Evolutionary conservation across 2,113 vertebrate genomes (phyloP).

Genomic region (Psammodynastes pulverulentus): DNA sequence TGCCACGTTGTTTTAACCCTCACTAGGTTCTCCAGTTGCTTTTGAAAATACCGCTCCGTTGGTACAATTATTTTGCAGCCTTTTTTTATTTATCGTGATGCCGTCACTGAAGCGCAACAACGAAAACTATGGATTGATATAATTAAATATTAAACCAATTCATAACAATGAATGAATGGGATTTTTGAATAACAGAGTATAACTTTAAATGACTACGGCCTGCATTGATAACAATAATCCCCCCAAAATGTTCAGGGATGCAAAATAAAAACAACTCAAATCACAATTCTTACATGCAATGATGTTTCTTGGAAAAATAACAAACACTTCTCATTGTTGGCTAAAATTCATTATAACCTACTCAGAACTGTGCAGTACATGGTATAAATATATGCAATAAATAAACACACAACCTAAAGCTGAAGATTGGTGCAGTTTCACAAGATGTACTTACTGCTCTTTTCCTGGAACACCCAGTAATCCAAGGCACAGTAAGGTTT

Average conservation of each 20-base stretch:
- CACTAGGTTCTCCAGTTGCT: not conserved
- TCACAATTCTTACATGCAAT: not conserved
- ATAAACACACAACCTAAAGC: not conserved
- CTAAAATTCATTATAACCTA: not conserved
- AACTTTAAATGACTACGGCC: not conserved
- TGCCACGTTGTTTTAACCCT: not conserved
- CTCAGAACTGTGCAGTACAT: not conserved
- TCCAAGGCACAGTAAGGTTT: slow-evolving; percentile 89
- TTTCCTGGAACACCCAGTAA: slow-evolving; percentile 94
- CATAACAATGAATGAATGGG: not conserved
- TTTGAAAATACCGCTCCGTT: not conserved
- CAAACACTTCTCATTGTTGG: not conserved
- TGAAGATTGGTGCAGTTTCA: slow-evolving; percentile 27
- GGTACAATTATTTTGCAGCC: not conserved
- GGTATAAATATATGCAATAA: not conserved
- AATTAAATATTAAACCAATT: not conserved
- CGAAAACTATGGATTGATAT: not conserved
- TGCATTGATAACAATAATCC: not conserved
- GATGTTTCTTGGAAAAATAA: not conserved
- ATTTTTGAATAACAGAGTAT: not conserved
- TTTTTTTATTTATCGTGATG: not conserved
- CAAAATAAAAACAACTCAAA: not conserved
- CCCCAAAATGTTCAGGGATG: not conserved
- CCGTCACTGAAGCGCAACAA: not conserved
- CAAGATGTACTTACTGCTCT: slow-evolving; percentile 88